Conservation (phyloP, 1,140 invertebrate species). For the Tetranychus urticae region DNA sequence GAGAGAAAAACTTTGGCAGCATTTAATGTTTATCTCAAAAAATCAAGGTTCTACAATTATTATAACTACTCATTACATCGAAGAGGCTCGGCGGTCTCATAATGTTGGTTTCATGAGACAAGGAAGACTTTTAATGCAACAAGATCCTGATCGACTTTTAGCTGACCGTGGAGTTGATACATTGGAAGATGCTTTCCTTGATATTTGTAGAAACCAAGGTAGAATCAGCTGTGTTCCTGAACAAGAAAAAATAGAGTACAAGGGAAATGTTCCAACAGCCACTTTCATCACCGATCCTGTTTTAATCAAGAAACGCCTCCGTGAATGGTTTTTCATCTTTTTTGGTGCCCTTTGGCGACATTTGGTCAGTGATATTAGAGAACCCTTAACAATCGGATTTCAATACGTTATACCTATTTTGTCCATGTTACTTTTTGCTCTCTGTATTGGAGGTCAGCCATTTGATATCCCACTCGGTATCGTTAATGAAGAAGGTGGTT, state of each 20-base stretch:
- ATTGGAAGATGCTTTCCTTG: constrained; percentile 4
- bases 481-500: background rate
- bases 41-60: constrained; percentile 27
- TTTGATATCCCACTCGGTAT: constrained; percentile 46
- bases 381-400: constrained; percentile 42
- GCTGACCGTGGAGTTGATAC: background rate
- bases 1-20: constrained; percentile 69
- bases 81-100: constrained; percentile 21
- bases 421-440: constrained; percentile 76
- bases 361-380: constrained; percentile 7
- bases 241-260: background rate
- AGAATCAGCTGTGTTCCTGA: background rate
- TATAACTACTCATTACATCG: constrained; percentile 25
- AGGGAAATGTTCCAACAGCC: background rate
- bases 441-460: constrained; percentile 74
- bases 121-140: constrained; percentile 1
- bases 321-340: background rate
- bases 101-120: constrained; percentile 22
- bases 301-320: background rate
- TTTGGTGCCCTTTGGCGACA: constrained; percentile 5
- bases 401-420: constrained; percentile 72
- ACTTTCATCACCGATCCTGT: background rate
- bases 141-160: background rate
- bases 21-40: constrained; percentile 53
- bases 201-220: constrained; percentile 2